A percentile compares a stretch with the other conserved stretches of the same genome.
Evolutionary conservation across 2,113 vertebrate genomes (phyloP).

Genomic region (Tyto alba): DNA sequence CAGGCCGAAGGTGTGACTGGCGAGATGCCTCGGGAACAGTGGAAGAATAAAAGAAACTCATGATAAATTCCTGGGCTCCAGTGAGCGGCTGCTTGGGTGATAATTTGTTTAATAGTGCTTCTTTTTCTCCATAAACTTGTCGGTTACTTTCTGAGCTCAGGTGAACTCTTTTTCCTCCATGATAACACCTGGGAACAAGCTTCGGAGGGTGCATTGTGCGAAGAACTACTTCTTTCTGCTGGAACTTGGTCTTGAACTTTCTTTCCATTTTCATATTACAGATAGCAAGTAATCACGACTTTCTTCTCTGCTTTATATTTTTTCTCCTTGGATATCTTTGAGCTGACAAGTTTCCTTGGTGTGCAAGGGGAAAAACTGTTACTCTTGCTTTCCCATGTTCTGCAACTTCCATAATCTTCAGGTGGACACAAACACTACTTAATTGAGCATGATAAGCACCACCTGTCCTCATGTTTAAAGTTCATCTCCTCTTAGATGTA

Average conservation of each 20-base stretch:
- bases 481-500: not conserved
- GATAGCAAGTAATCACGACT: not conserved
- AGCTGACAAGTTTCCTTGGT: not conserved
- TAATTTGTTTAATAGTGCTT: not conserved
- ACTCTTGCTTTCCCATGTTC: not conserved
- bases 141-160: not conserved
- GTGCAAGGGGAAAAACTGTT: not conserved
- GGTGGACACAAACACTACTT: not conserved
- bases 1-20: not conserved
- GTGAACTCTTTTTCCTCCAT: not conserved
- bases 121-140: not conserved
- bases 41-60: not conserved
- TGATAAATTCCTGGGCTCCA: not conserved
- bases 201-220: not conserved
- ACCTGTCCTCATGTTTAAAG: not conserved
- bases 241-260: not conserved
- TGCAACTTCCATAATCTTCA: no score
- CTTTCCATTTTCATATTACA: not conserved
- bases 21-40: not conserved
- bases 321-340: not conserved
- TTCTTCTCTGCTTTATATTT: not conserved
- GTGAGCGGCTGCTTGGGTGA: not conserved
- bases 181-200: fast-evolving
- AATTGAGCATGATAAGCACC: not conserved
- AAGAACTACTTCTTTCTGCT: not conserved